Evolutionary conservation across 2,113 vertebrate genomes (phyloP).

Genomic region (Stomatorhinus ivindoensis): DNA sequence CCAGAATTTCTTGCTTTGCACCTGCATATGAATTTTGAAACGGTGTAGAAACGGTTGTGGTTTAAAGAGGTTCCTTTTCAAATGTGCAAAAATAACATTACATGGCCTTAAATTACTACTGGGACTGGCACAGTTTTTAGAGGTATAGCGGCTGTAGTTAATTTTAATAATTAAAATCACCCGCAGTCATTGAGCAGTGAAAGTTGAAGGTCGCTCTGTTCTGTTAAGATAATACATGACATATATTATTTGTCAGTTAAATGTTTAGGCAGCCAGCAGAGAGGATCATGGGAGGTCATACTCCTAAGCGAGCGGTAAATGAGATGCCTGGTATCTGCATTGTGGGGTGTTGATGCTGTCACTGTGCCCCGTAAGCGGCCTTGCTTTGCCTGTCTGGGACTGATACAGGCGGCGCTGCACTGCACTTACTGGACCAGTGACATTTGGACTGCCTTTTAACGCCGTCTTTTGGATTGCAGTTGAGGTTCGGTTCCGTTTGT

Average conservation of each 20-base stretch:
- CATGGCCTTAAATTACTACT: neutral
- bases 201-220: neutral
- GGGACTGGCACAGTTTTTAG: neutral
- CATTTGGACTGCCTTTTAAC: neutral
- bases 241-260: neutral
- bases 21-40: neutral
- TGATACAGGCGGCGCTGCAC: neutral
- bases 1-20: neutral
- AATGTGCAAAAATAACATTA: neutral
- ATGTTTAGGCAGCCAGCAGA: neutral
- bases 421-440: neutral
- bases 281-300: neutral
- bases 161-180: constrained; percentile 8
- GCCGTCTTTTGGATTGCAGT: neutral
- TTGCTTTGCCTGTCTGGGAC: neutral
- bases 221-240: neutral
- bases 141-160: neutral
- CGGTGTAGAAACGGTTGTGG: neutral
- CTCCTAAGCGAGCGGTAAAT: neutral
- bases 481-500: neutral
- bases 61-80: neutral
- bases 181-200: neutral
- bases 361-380: neutral
- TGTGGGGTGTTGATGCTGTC: neutral
- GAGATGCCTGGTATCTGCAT: neutral